Evolutionary conservation across 2,113 vertebrate genomes (phyloP).

Genomic region (Dasyprocta punctata): DNA sequence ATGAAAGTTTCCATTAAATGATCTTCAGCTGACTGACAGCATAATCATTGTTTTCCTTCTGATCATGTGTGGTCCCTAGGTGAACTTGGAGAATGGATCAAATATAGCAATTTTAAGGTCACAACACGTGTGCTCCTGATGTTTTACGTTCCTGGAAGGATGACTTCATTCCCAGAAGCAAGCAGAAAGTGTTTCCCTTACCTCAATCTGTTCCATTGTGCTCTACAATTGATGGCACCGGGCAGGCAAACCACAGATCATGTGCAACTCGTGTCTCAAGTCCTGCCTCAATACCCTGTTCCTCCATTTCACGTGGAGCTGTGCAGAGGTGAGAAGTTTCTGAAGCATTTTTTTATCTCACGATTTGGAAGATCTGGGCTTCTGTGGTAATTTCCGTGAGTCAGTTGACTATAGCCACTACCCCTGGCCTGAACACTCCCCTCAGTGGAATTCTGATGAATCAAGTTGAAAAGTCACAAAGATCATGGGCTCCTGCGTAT

Average conservation of each 20-base stretch:
- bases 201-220: slow-evolving; percentile 84
- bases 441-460: slow-evolving; percentile 94
- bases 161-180: slow-evolving; percentile 36
- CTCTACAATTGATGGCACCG: slow-evolving; percentile 52
- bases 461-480: slow-evolving; percentile 91
- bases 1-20: background rate
- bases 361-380: background rate
- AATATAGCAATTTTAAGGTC: slow-evolving; percentile 97
- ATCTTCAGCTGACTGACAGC: background rate
- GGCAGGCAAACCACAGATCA: slow-evolving; percentile 82
- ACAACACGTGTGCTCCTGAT: slow-evolving; percentile 93
- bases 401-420: slow-evolving; percentile 93
- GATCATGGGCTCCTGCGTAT: slow-evolving; percentile 96
- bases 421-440: slow-evolving; percentile 91
- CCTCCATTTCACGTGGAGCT: slow-evolving; percentile 88
- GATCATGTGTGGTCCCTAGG: slow-evolving; percentile 93
- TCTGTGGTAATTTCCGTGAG: slow-evolving; percentile 59
- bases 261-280: slow-evolving; percentile 94
- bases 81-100: slow-evolving; percentile 99
- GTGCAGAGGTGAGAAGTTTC: slow-evolving; percentile 91
- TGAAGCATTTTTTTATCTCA: slow-evolving; percentile 81
- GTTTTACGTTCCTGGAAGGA: slow-evolving; percentile 92
- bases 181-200: slow-evolving; percentile 87
- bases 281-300: slow-evolving; percentile 86
- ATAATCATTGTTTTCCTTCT: background rate